Evolutionary conservation across 2,113 vertebrate genomes (phyloP).

Genomic region (Aphyosemion australe): DNA sequence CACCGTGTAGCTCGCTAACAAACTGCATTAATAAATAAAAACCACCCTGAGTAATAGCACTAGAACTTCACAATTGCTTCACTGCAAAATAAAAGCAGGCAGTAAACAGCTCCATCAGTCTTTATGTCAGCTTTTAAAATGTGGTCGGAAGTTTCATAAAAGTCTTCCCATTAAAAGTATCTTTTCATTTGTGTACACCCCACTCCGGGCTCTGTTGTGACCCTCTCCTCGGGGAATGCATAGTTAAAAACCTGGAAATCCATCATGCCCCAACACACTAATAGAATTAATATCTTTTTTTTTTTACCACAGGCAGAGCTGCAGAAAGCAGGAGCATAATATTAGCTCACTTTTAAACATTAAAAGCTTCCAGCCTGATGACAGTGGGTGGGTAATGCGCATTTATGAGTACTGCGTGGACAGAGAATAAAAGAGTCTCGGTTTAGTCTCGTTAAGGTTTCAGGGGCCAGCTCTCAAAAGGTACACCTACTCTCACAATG

Average conservation of each 20-base stretch:
- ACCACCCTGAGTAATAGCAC: not conserved
- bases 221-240: conserved; percentile 12
- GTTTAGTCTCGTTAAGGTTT: conserved; percentile 23
- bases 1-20: not conserved
- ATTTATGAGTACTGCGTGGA: conserved; percentile 25
- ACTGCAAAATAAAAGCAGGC: not conserved
- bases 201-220: not conserved
- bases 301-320: conserved; percentile 25
- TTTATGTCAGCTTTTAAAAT: conserved; percentile 17
- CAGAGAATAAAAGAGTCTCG: conserved; percentile 20
- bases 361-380: conserved; percentile 22
- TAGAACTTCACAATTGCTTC: not conserved
- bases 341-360: conserved; percentile 36
- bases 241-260: conserved; percentile 23
- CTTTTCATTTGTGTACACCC: conserved; percentile 14
- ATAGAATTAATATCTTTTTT: conserved; percentile 24
- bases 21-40: not conserved
- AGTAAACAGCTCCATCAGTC: not conserved
- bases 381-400: conserved; percentile 40
- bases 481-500: conserved; percentile 5
- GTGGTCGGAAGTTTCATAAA: conserved; percentile 8
- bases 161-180: conserved; percentile 24
- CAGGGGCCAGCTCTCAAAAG: conserved; percentile 18
- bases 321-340: conserved; percentile 9
- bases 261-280: conserved; percentile 29